phyloP scores from a whole-genome alignment of 2,888 invertebrate species.

The Harpalus rufipes region DNA sequence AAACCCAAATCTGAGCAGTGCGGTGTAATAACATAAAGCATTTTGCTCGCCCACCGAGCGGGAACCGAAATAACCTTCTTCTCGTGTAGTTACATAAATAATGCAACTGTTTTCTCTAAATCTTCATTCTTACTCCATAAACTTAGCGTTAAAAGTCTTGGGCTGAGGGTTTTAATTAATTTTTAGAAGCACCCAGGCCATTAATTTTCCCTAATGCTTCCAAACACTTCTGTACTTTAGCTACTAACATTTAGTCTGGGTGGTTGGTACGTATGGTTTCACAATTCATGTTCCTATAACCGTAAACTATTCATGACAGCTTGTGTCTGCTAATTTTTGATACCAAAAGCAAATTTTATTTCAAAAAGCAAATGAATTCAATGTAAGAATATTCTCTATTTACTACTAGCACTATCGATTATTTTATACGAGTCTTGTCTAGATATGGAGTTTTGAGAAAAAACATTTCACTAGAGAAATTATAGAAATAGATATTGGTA shows the following conservation, averaged over 20 bases:
- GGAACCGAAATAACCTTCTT: slow-evolving; percentile 31
- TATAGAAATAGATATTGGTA: too few species aligned
- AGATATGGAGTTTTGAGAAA: too few species aligned
- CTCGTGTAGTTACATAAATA: slow-evolving; percentile 27
- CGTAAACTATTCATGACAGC: slow-evolving; percentile 34
- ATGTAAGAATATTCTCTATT: background rate
- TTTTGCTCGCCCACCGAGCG: slow-evolving; percentile 17
- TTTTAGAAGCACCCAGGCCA: slow-evolving; percentile 39
- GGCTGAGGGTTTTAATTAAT: slow-evolving; percentile 55
- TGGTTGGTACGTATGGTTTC: slow-evolving; percentile 26
- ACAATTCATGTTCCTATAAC: slow-evolving; percentile 49
- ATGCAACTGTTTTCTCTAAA: slow-evolving; percentile 51
- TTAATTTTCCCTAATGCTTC: slow-evolving; percentile 58
- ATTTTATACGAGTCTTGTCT: too few species aligned
- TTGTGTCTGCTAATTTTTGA: slow-evolving; percentile 24
- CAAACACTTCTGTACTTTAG: slow-evolving; percentile 44
- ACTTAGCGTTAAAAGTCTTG: slow-evolving; percentile 37
- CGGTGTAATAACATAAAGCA: slow-evolving; percentile 23
- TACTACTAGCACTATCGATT: too few species aligned
- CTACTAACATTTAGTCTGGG: slow-evolving; percentile 40
- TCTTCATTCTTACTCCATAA: slow-evolving; percentile 54
- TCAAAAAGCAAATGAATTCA: slow-evolving; percentile 7
- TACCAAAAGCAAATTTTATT: slow-evolving; percentile 10
- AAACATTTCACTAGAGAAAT: too few species aligned
- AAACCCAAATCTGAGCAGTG: slow-evolving; percentile 26